phyloP scores from a whole-genome alignment of 2,888 invertebrate genomes.

The Orthosia gothica region DNA sequence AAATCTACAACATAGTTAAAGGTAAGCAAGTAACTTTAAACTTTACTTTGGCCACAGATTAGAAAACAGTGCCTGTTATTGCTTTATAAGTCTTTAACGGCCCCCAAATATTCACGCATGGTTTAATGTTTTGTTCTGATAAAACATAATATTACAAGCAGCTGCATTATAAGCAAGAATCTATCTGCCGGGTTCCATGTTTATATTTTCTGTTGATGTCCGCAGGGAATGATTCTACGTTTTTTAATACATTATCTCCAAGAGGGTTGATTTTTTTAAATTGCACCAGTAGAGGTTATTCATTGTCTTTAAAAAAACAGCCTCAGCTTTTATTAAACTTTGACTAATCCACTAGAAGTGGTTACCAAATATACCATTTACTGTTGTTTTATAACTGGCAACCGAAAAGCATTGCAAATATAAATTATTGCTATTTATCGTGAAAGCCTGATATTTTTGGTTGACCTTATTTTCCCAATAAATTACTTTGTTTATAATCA shows the following conservation, averaged over 20 bases:
- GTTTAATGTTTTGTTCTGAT: not conserved
- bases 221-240: slow-evolving; percentile 4
- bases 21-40: not conserved
- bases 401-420: not conserved
- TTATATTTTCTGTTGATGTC: slow-evolving; percentile 6
- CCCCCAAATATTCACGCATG: not conserved
- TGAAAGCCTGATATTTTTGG: too few relatives aligned
- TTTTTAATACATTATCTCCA: not conserved
- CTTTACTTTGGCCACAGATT: not conserved
- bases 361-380: not conserved
- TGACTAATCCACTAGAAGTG: not conserved
- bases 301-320: not conserved
- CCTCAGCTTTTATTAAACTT: not conserved
- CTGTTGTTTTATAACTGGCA: not conserved
- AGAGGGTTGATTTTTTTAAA: not conserved
- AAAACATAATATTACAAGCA: not conserved
- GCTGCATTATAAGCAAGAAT: not conserved
- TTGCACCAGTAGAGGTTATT: not conserved
- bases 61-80: not conserved
- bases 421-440: not conserved
- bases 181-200: not conserved
- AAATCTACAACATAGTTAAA: too few relatives aligned
- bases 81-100: slow-evolving; percentile 2
- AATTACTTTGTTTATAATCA: too few relatives aligned
- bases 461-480: too few relatives aligned